phyloP scores from a whole-genome alignment of 2,797 vertebrate genomes.

The Poeciliopsis paucimaculata region DNA sequence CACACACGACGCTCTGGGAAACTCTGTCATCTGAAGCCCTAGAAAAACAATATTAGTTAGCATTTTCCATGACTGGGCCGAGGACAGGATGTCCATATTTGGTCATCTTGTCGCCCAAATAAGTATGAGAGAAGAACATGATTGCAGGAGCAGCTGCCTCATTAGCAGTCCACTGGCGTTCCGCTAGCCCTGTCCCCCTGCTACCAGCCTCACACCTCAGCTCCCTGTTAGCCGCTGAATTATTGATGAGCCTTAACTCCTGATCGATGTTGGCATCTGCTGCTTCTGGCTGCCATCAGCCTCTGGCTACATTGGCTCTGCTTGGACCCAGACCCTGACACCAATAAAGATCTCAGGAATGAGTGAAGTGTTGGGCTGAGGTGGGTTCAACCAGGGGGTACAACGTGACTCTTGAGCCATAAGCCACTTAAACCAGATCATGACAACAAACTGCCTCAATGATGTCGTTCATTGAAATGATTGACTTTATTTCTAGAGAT shows the following conservation, averaged over 20 bases:
- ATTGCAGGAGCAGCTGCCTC: constrained; percentile 15
- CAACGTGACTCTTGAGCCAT: background rate
- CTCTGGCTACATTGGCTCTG: background rate
- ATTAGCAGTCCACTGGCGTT: constrained; percentile 36
- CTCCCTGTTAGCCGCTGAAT: constrained; percentile 55
- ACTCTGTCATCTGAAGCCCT: constrained; percentile 29
- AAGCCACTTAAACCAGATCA: background rate
- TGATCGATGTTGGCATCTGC: constrained; percentile 47
- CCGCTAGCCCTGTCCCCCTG: background rate
- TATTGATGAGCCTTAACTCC: constrained; percentile 60
- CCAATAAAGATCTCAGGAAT: background rate
- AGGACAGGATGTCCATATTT: constrained; percentile 40
- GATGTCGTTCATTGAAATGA: background rate
- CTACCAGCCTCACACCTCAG: constrained; percentile 53
- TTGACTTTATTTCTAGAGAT: background rate
- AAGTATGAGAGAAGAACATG: constrained; percentile 26
- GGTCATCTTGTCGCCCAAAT: constrained; percentile 15
- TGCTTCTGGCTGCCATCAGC: constrained; percentile 36
- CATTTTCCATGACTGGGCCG: constrained; percentile 46
- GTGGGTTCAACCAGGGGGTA: background rate
- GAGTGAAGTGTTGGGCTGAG: background rate
- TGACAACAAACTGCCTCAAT: background rate
- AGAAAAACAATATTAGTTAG: constrained; percentile 51
- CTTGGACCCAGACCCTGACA: background rate
- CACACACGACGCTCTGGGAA: constrained; percentile 71